Conservation (phyloP, 2,888 invertebrate genomes). For the Abrostola tripartita region DNA sequence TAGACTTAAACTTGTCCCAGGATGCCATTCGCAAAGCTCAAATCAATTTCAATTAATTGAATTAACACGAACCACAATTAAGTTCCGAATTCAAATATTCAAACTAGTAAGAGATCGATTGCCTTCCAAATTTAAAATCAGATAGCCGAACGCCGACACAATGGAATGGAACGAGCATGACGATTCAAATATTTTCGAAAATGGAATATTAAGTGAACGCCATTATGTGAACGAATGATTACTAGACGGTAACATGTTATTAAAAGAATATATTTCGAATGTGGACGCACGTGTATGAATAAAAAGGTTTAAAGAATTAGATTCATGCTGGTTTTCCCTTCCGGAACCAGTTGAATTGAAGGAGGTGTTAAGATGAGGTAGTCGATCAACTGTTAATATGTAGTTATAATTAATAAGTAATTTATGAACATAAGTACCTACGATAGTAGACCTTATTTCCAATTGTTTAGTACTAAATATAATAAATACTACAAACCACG, state of each 20-base stretch:
- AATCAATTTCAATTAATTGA: slow-evolving; percentile 62
- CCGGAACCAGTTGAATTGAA: slow-evolving; percentile 24
- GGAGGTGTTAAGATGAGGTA: slow-evolving; percentile 18
- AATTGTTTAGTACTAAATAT: slow-evolving; percentile 37
- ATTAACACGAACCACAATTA: slow-evolving; percentile 70
- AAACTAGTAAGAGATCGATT: slow-evolving; percentile 80
- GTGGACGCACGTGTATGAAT: slow-evolving; percentile 32
- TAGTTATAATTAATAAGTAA: neutral
- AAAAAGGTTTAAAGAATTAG: slow-evolving; percentile 26
- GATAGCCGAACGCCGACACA: slow-evolving; percentile 82
- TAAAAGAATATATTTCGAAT: slow-evolving; percentile 70
- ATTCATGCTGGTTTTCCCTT: slow-evolving; percentile 23
- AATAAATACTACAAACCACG: slow-evolving; percentile 33
- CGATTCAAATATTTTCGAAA: slow-evolving; percentile 87
- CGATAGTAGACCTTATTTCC: slow-evolving; percentile 15
- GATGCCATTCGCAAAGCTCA: slow-evolving; percentile 27
- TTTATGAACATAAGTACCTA: slow-evolving; percentile 6
- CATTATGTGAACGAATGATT: slow-evolving; percentile 84
- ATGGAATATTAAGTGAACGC: slow-evolving; percentile 87
- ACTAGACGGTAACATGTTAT: slow-evolving; percentile 80
- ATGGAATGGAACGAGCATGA: slow-evolving; percentile 87
- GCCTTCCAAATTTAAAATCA: slow-evolving; percentile 85
- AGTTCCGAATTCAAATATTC: slow-evolving; percentile 74
- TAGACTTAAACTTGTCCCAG: slow-evolving; percentile 25
- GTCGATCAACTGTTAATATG: slow-evolving; percentile 1